Conservation (phyloP, 2,888 invertebrate genomes). For the Perizoma affinitatum region DNA sequence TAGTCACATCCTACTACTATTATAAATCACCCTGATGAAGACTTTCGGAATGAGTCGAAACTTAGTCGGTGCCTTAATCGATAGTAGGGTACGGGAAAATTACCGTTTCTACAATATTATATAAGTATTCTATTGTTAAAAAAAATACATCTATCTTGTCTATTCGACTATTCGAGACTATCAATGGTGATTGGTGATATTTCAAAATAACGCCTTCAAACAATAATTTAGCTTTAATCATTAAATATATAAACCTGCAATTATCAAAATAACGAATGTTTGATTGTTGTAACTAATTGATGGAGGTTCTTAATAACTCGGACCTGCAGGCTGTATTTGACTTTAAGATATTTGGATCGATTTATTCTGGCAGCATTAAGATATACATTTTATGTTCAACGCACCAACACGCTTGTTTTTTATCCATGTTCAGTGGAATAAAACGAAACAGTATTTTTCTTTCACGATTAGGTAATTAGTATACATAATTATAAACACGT, state of each 20-base stretch:
- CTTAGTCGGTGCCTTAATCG: too few relatives aligned
- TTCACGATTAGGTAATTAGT: too few relatives aligned
- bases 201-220: slow-evolving; percentile 55
- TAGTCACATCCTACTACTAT: too few relatives aligned
- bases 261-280: slow-evolving; percentile 46
- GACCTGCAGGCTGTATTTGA: slow-evolving; percentile 15
- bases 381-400: not conserved
- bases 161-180: slow-evolving; percentile 1
- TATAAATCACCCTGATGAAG: too few relatives aligned
- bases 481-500: too few relatives aligned
- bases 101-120: slow-evolving; percentile 9
- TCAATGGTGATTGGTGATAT: slow-evolving; percentile 31
- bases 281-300: slow-evolving; percentile 23
- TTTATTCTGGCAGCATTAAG: not conserved
- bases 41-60: too few relatives aligned
- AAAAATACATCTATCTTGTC: not conserved
- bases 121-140: not conserved
- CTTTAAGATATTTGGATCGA: slow-evolving; percentile 7
- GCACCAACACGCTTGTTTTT: too few relatives aligned
- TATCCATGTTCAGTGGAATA: too few relatives aligned
- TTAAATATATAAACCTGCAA: slow-evolving; percentile 46
- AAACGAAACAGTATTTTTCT: too few relatives aligned
- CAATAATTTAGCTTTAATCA: slow-evolving; percentile 54
- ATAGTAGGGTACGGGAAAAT: too few relatives aligned
- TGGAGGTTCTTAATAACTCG: slow-evolving; percentile 8